Evolutionary conservation across 2,797 vertebrate genomes (phyloP).

Genomic region (Gallinago stenura): DNA sequence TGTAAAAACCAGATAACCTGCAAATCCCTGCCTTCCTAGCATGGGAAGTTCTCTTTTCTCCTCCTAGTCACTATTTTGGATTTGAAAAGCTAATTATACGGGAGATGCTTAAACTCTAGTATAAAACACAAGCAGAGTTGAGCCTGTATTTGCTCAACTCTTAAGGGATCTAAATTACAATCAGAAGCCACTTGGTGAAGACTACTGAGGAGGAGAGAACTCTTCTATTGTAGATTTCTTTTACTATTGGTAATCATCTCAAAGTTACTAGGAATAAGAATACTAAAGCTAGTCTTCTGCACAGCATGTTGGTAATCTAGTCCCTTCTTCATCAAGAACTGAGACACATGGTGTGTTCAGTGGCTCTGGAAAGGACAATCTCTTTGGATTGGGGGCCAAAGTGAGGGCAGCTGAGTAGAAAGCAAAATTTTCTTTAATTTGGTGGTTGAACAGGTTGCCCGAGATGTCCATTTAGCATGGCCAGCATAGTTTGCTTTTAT

Average conservation of each 20-base stretch:
- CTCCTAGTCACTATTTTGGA: not conserved
- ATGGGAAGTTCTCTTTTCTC: not conserved
- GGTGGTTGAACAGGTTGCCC: not conserved
- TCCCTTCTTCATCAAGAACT: not conserved
- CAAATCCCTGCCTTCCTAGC: not conserved
- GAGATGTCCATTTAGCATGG: not conserved
- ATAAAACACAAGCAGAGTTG: not conserved
- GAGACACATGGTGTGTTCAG: not conserved
- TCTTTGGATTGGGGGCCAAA: not conserved
- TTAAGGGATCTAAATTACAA: not conserved
- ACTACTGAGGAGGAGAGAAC: not conserved
- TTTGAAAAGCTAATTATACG: not conserved
- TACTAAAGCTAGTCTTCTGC: not conserved
- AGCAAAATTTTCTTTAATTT: not conserved
- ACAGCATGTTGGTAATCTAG: not conserved
- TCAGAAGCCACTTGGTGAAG: not conserved
- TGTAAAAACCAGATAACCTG: not conserved
- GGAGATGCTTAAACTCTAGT: not conserved
- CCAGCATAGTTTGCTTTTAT: not conserved
- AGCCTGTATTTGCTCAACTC: not conserved
- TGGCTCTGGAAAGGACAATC: not conserved
- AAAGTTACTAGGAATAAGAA: not conserved
- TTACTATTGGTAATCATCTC: not conserved
- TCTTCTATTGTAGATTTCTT: not conserved
- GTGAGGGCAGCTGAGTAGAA: not conserved